Base-by-base conservation (phyloP, 2,797 vertebrate species). In the Siniperca obscura region DNA sequence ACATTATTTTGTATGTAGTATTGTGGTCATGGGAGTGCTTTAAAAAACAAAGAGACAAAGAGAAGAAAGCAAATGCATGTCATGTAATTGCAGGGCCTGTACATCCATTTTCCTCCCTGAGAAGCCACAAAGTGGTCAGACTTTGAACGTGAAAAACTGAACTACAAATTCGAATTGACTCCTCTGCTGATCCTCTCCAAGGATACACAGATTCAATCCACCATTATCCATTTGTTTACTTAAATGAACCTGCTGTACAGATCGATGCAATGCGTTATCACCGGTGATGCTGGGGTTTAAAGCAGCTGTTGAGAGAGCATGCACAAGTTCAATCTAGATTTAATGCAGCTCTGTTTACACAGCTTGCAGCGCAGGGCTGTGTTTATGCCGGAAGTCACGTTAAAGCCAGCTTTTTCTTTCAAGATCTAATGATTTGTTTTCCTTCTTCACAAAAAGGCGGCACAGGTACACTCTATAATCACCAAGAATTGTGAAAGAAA, bases 41-140 rank as follows among this genome's bases (percentile, higher is more conserved):
- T 56, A 42, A 83, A 85, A 82, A 80, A 91, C 66, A 86, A 70
- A 84, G 61, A 73, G n/a, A 44, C 82, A 70, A 76, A 14, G 57
- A 61, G 68, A 86, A 77, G 74, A 83, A 86, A 88, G 75, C 61
- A 87, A 71, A 87, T 64, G 83, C 85, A 76, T 91, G 88, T 91
- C 89, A 89, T 91, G 85, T 91, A 94, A 93, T 91, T 93, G 79
- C 64, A 88, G 86, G 85, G 80, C 77, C 76, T 60, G 52, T 46
- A 50, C 74, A 78, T 72, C 61, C 36, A 67, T 85, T 79, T 85
- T 78, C 30, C 74, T 62, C 64, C 78, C 42, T 0, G 1, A 78
- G 74, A 85, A 83, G 78, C 86, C 83, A 73, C 87, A 87, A 53
- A 66, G 77, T 4, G 79, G 84, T 80, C 70, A 67, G 42, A 72